Percentiles rank a stretch among this genome's conserved stretches.
These are phyloP conservation scores for Onychomys arenicola DNA, from an alignment of 2,797 vertebrate genomes.

Conservation along the genomic window DNA sequence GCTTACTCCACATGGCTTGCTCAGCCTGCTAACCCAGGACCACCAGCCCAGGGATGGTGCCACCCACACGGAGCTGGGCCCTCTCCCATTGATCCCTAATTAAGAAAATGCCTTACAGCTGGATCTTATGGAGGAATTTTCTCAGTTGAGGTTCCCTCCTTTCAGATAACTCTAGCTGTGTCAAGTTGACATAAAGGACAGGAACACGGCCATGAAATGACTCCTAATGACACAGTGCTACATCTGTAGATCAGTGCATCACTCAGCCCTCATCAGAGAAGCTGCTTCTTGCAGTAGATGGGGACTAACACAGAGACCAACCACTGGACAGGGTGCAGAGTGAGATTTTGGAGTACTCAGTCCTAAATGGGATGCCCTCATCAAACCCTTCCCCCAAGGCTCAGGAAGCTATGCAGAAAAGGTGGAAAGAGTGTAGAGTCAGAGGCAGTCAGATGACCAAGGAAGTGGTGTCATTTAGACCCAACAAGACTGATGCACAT, in stretches of 20 bases:
- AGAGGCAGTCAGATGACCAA: not conserved
- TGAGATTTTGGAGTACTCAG: not conserved
- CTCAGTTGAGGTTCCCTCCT: not conserved
- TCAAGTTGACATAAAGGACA: not conserved
- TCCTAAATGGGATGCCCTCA: not conserved
- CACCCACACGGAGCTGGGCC: not conserved
- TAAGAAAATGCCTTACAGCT: not conserved
- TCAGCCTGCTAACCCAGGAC: not conserved
- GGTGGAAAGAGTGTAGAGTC: not conserved
- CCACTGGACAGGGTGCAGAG: not conserved
- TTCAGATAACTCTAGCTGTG: not conserved
- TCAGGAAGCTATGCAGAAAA: not conserved
- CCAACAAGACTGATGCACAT: too few relatives aligned
- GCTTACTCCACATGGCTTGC: not conserved
- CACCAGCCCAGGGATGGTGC: not conserved
- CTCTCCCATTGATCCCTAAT: not conserved
- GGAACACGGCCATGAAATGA: not conserved
- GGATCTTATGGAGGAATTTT: not conserved
- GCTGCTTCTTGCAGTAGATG: not conserved
- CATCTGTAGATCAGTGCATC: not conserved
- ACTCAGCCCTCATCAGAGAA: not conserved
- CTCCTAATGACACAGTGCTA: not conserved
- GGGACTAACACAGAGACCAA: not conserved
- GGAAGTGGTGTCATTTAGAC: not conserved
- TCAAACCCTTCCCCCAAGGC: not conserved